Conservation (phyloP, 2,888 invertebrate genomes). For the Eilema griseolum region DNA sequence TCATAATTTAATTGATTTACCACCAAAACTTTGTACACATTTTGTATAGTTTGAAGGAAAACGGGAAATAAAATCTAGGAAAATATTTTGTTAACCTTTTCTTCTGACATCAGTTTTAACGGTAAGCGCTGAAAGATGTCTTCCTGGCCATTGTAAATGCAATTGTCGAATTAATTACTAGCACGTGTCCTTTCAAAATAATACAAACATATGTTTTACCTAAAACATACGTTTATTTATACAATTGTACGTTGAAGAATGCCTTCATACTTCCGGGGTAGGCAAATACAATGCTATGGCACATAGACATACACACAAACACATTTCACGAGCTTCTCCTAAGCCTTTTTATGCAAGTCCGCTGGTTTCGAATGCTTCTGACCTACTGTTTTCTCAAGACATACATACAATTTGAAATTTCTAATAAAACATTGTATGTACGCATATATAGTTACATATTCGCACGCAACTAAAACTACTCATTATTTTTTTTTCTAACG, state of each 20-base stretch:
- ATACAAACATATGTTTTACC: not conserved
- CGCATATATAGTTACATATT: not conserved
- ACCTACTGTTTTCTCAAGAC: not conserved
- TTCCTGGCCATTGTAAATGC: not conserved
- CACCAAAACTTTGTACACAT: not conserved
- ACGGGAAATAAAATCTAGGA: not conserved
- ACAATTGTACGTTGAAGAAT: not conserved
- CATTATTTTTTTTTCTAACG: constrained; percentile 1
- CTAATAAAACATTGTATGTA: not conserved
- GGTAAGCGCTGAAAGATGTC: not conserved
- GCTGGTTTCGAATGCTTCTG: not conserved
- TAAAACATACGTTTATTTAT: not conserved
- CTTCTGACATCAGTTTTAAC: constrained; percentile 9
- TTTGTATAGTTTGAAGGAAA: not conserved
- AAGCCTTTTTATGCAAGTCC: not conserved
- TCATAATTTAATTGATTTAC: not conserved
- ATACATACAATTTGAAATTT: not conserved
- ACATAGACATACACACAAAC: no score
- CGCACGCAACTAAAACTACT: constrained; percentile 6
- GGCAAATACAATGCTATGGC: no score
- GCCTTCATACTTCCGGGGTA: not conserved
- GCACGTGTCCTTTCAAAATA: not conserved
- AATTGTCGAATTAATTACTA: constrained; percentile 8
- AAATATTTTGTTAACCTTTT: constrained; percentile 8
- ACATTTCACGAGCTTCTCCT: not conserved